Percentiles rank a stretch among this genome's conserved stretches.
Evolutionary conservation across 64 coral and sea anemone species (phyloP).

Genomic region (Dendrophyllia cribrosa): DNA sequence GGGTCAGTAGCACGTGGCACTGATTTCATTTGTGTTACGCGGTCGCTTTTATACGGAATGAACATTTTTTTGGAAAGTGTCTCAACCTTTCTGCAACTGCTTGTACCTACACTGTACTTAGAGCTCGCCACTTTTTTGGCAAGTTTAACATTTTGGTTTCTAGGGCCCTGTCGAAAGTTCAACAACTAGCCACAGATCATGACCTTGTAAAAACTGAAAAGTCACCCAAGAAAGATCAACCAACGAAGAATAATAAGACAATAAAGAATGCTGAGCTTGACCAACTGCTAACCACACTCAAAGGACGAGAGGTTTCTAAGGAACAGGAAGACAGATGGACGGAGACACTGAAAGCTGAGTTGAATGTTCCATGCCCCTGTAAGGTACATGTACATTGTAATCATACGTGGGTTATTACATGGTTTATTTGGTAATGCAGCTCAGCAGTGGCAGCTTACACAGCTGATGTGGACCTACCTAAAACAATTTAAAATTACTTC

Average conservation of each 20-base stretch:
- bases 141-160: background rate
- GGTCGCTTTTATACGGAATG: no score
- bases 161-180: constrained; percentile 35
- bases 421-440: no score
- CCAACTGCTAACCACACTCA: background rate
- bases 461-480: no score
- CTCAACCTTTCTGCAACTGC: no score
- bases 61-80: no score
- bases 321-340: background rate
- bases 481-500: no score
- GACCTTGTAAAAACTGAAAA: background rate
- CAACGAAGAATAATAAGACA: background rate
- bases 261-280: background rate
- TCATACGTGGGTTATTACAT: no score
- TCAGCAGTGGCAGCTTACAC: no score
- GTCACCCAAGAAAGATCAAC: background rate
- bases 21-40: no score
- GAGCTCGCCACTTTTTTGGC: background rate
- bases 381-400: background rate
- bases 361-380: background rate
- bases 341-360: background rate
- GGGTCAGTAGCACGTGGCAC: no score
- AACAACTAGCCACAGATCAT: background rate
- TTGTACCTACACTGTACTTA: no score
- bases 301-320: constrained; percentile 7